Base-by-base conservation (phyloP, 2,888 invertebrate species). In the Oconnorella tubifera region DNA sequence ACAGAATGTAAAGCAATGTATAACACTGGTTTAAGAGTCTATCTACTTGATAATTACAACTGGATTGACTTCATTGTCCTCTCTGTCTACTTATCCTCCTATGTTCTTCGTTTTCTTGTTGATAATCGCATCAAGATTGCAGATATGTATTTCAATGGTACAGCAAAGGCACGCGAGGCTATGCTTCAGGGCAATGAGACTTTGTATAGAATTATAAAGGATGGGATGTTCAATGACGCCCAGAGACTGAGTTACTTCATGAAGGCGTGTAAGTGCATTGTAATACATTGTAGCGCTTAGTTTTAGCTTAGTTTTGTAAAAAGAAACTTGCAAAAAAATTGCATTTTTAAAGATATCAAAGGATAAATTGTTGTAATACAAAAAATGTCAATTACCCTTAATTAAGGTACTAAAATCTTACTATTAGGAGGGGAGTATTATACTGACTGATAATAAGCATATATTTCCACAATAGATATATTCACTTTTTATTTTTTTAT, bases 1-100 rank as follows among this genome's bases (percentile, higher is more conserved):
- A 80, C 78, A 71, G 82, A 82, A 70, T 79, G 80, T 70, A 82
- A 82, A 72, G 80, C 80, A 68, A 76, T 82, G 53, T 81, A 81
- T 73, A 75, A 72, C 71, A 76, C 77, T 62, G 81, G 81, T 58
- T 75, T 80, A 32, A 70, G 78, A 28, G 76, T 76, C 14, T 80
- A 81, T 69, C 72, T 80, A 55, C 78, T 77, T 53, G 78, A 81
- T 69, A 77, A 80, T 67, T 80, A 81, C 71, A 82, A 81, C 72
- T 77, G 76, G 62, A 77, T 81, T 73, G 80, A 80, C 71, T 82
- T 80, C 70, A 75, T 76, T 61, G 78, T 81, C 25, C 72, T 82
- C 25, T 78, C 80, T 4, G 77, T 82, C 75, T 82, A 82, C 68
- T 70, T 82, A 51, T 77, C 80, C 23, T 81, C 80, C 1, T 82